Conservation (phyloP, 2,888 invertebrate genomes). For the Lampropteryx suffumata region DNA sequence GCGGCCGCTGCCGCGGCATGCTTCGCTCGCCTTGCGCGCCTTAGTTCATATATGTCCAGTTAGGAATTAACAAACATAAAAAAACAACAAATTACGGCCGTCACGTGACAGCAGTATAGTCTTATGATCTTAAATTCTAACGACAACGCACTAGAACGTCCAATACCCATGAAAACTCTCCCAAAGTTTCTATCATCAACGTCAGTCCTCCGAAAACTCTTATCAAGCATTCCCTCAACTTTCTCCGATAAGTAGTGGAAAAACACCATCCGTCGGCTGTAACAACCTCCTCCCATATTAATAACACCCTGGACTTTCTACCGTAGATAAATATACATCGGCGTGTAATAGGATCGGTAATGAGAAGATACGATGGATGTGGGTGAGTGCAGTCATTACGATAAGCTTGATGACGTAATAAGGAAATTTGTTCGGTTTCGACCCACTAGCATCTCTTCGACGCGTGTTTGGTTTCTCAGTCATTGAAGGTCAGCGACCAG, state of each 20-base stretch:
- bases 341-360: slow-evolving; percentile 60
- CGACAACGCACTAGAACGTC: too few species aligned
- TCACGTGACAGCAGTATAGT: too few species aligned
- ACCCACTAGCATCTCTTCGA: not conserved
- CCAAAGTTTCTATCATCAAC: slow-evolving; percentile 6
- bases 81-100: too few species aligned
- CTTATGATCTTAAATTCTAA: too few species aligned
- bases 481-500: not conserved
- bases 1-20: too few species aligned
- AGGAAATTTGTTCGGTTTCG: slow-evolving; percentile 9
- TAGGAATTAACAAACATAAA: too few species aligned
- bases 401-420: slow-evolving; percentile 26
- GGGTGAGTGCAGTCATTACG: slow-evolving; percentile 54
- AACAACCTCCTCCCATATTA: slow-evolving; percentile 77
- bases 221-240: slow-evolving; percentile 63
- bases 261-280: slow-evolving; percentile 63
- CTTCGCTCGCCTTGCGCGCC: too few species aligned
- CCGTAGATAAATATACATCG: slow-evolving; percentile 59
- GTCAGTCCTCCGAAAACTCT: slow-evolving; percentile 39
- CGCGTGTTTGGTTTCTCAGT: not conserved
- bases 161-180: too few species aligned
- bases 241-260: slow-evolving; percentile 72
- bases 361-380: slow-evolving; percentile 63
- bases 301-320: slow-evolving; percentile 73
- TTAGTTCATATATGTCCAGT: too few species aligned